Evolutionary conservation across 2,797 vertebrate genomes (phyloP).

Genomic region (Naso thynnoides): DNA sequence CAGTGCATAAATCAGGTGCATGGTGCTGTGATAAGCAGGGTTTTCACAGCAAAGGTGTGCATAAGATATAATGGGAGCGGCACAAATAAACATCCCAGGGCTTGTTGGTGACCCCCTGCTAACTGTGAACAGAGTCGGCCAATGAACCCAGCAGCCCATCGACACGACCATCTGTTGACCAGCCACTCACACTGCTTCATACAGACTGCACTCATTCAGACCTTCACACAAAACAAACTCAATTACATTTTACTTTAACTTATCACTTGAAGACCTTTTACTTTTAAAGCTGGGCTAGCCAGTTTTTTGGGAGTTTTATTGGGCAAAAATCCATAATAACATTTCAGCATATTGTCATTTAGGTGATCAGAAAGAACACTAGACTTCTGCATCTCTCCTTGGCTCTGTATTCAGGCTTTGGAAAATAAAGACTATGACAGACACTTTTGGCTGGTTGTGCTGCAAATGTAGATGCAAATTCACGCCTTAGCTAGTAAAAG

Average conservation of each 20-base stretch:
- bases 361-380: too few relatives aligned
- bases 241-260: neutral
- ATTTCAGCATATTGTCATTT: too few relatives aligned
- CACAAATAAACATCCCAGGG: constrained; percentile 64
- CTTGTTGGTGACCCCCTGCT: constrained; percentile 63
- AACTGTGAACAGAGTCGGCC: constrained; percentile 54
- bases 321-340: too few relatives aligned
- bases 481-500: too few relatives aligned
- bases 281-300: neutral
- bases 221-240: constrained; percentile 13
- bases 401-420: too few relatives aligned
- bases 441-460: too few relatives aligned
- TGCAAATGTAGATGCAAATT: too few relatives aligned
- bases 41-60: constrained; percentile 41
- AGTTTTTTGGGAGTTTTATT: neutral
- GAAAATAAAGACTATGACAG: too few relatives aligned
- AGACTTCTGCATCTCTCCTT: too few relatives aligned
- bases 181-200: constrained; percentile 36
- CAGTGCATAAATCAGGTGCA: constrained; percentile 58
- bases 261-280: constrained; percentile 3
- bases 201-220: constrained; percentile 23
- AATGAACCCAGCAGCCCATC: constrained; percentile 57
- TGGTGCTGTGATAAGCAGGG: constrained; percentile 50
- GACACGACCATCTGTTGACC: constrained; percentile 69
- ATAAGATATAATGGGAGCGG: constrained; percentile 51